Conservation (phyloP, 2,113 vertebrate genomes). For the Ascaphus truei region DNA sequence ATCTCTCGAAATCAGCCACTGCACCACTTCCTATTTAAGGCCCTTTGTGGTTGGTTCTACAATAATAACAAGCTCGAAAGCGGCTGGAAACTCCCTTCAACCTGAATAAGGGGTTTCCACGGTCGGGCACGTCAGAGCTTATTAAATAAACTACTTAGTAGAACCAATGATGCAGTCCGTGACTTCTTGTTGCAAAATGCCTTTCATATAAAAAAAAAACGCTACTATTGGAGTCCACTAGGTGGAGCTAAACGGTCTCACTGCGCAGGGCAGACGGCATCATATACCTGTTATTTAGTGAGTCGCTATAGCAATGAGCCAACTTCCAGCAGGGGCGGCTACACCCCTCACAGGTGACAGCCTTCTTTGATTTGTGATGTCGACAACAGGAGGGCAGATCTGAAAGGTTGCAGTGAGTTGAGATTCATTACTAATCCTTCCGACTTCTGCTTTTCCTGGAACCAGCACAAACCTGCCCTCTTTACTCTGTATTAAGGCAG, state of each 20-base stretch:
- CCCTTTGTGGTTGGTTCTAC: no score
- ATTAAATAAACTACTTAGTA: no score
- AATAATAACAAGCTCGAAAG: no score
- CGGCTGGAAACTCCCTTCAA: no score
- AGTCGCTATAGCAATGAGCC: neutral
- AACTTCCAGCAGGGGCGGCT: slow-evolving; percentile 21
- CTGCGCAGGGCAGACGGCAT: neutral
- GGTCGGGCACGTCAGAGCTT: no score
- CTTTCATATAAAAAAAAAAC: neutral
- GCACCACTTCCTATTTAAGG: no score
- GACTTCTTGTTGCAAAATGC: neutral
- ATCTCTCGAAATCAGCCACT: no score
- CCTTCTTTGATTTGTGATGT: neutral
- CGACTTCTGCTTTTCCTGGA: neutral
- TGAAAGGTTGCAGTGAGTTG: neutral
- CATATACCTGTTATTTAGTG: neutral
- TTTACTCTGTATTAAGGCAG: no score
- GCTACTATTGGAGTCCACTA: neutral
- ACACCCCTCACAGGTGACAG: slow-evolving; percentile 12
- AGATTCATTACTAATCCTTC: slow-evolving; percentile 3
- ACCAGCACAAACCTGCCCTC: neutral
- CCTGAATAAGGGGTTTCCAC: no score
- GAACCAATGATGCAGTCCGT: no score
- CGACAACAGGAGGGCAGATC: neutral
- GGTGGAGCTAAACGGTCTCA: neutral